Percentiles rank a stretch among this genome's conserved stretches.
Conservation (phyloP, 2,888 invertebrate species). For the Thumatha senex region DNA sequence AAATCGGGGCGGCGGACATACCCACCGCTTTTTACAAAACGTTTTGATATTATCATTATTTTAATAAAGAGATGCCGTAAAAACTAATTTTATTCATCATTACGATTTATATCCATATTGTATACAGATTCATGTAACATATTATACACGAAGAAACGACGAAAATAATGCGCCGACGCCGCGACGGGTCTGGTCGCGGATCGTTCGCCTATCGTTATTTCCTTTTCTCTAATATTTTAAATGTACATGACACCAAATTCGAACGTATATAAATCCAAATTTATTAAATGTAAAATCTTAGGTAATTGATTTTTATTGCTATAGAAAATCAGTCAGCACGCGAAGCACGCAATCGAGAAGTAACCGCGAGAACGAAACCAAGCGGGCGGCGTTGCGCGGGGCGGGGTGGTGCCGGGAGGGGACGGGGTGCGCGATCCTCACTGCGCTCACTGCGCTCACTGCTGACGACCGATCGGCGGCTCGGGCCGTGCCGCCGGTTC, state of each 20-base stretch:
- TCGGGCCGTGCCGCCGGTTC: constrained; percentile 80
- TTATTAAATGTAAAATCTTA: constrained; percentile 84
- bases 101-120: constrained; percentile 84
- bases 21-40: constrained; percentile 82
- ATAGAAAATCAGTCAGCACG: constrained; percentile 85
- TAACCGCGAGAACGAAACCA: constrained; percentile 83
- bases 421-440: constrained; percentile 42
- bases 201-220: constrained; percentile 79
- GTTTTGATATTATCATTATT: constrained; percentile 82
- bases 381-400: constrained; percentile 77
- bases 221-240: constrained; percentile 80
- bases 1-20: constrained; percentile 79
- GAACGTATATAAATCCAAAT: constrained; percentile 84
- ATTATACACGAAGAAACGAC: constrained; percentile 85
- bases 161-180: constrained; percentile 79
- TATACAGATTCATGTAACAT: constrained; percentile 86
- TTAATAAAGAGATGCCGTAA: constrained; percentile 83
- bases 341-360: constrained; percentile 85
- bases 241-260: constrained; percentile 84
- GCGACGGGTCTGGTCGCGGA: constrained; percentile 66
- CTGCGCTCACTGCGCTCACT: constrained; percentile 35
- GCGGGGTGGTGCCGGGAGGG: constrained; percentile 43
- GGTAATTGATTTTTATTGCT: constrained; percentile 85
- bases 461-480: constrained; percentile 69
- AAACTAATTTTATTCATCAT: constrained; percentile 82